Base-by-base conservation (phyloP, 2,113 vertebrate species). In the Holacanthus passer region DNA sequence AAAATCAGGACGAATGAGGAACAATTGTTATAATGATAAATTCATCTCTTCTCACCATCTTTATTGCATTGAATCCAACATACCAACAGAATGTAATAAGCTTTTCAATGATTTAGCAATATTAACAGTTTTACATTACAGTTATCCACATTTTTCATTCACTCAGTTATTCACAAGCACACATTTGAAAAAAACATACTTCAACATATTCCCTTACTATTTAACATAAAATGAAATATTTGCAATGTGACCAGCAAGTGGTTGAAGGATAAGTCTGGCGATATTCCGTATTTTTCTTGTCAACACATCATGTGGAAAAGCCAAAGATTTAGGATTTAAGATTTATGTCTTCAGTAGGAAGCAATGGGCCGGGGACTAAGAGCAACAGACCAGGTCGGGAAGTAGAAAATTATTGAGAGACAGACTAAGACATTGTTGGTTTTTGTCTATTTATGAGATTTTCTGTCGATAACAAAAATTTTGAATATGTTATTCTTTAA, bases 51-150 rank as follows among this genome's bases (percentile, higher is more conserved):
- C 20, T 83, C 43, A 31, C 6, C 27, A 24, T 72, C 56, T 87
- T 89, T 89, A 91, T 89, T 85, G 73, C 63, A 73, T 82, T 60
- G 50, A 75, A 66, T 83, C 45, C 24, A 75, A 73, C 67, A 66
- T 47, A 53, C 35, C 60, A 81, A 67, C 32, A 77, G 55, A 81
- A 63, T 48, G 39, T 41, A 43, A 72, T 58, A 22, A 39, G 22
- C 16, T 50, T 58, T 66, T 63, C 47, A 80, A 58, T 20, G 37
- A 73, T 89, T 77, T 9, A 79, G 62, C 73, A 85, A 59, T 68
- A 53, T 67, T 16, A 80, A 79, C 69, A 82, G 17, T 84, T 81
- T 82, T 71, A 82, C 80, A 85, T 64, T 5, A 72, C 48, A 50
- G 41, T 60, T 52, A 22, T 29, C 11, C 76, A 64, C 39, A 60